Evolutionary conservation across 2,888 invertebrate species (phyloP).

Genomic region (Laspeyria flexula): DNA sequence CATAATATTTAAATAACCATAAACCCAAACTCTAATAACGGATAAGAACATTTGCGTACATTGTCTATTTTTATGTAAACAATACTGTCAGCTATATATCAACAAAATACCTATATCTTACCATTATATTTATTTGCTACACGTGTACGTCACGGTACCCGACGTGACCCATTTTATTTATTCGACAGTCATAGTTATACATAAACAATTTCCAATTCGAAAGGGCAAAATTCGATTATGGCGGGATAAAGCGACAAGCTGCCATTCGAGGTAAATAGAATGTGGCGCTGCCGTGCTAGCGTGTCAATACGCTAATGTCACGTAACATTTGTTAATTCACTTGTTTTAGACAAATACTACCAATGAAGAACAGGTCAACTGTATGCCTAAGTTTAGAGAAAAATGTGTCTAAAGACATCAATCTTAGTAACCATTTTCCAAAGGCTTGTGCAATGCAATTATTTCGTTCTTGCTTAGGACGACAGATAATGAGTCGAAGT

Average conservation of each 20-base stretch:
- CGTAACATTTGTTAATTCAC: slow-evolving; percentile 20
- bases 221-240: slow-evolving; percentile 57
- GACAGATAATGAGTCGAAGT: too few relatives aligned
- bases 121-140: slow-evolving; percentile 33
- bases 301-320: slow-evolving; percentile 1
- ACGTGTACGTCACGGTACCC: slow-evolving; percentile 28
- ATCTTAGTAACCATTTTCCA: too few relatives aligned
- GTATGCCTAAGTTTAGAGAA: too few relatives aligned
- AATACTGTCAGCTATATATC: slow-evolving; percentile 14
- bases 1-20: too few relatives aligned
- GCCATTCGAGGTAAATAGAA: slow-evolving; percentile 28
- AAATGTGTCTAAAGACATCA: too few relatives aligned
- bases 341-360: slow-evolving; percentile 6
- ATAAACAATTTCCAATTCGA: slow-evolving; percentile 57
- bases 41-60: too few relatives aligned
- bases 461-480: too few relatives aligned
- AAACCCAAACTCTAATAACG: too few relatives aligned
- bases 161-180: slow-evolving; percentile 43
- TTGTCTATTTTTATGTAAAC: too few relatives aligned
- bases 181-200: slow-evolving; percentile 36
- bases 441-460: too few relatives aligned
- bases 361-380: too few relatives aligned
- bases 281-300: slow-evolving; percentile 11
- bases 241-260: slow-evolving; percentile 48
- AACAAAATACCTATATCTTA: slow-evolving; percentile 23